Evolutionary conservation across 2,113 vertebrate genomes (phyloP), one percentile per base, ranked within the genome.

Genomic region (Leucopsar rothschildi): DNA sequence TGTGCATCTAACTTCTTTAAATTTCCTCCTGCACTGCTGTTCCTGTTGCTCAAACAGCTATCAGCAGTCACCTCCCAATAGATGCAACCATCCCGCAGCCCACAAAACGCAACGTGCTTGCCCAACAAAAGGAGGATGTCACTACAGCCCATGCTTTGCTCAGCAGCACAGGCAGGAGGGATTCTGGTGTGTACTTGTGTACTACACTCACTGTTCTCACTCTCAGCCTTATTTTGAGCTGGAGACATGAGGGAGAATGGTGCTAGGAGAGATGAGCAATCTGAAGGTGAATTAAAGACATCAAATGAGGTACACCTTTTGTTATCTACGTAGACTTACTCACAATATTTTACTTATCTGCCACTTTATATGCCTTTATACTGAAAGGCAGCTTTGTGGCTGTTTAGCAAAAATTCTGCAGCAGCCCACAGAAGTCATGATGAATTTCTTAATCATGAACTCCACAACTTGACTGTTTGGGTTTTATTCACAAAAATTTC

Each of bases 41-140:
- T 83, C 5, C 1, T 5, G 3, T 31, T 82, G 50, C 61, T 82
- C 4, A 0, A 61, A 68, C 5, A 82, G 53, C 45, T 93, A 82
- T 57, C 70, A 69, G 82, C 17, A 40, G 9, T n/a, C 23, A 69
- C 20, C 55, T 90, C 53, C 40, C 15, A 72, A 6, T 23, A 76
- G 0, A 3, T 0, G 53, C 49, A 31, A 50, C 28, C 45, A 49
- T 49, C 73, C 45, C 63, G 72, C 39, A 66, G 44, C 56, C 68
- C 1, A 2, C 2, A 15, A 49, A 75, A 68, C 0, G 2, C 57
- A 25, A 16, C 1, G 19, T 27, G 17, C 63, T 55, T 45, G 55
- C 83, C 44, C 59, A 50, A 1, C 11, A 45, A 75, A 59, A 82
- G 6, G 18, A 72, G 81, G 25, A 37, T 31, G 71, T 65, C 53